Evolutionary conservation across 2,797 vertebrate genomes (phyloP), one percentile per base, ranked within the genome.

Genomic region (Bryconaethiops microstoma): DNA sequence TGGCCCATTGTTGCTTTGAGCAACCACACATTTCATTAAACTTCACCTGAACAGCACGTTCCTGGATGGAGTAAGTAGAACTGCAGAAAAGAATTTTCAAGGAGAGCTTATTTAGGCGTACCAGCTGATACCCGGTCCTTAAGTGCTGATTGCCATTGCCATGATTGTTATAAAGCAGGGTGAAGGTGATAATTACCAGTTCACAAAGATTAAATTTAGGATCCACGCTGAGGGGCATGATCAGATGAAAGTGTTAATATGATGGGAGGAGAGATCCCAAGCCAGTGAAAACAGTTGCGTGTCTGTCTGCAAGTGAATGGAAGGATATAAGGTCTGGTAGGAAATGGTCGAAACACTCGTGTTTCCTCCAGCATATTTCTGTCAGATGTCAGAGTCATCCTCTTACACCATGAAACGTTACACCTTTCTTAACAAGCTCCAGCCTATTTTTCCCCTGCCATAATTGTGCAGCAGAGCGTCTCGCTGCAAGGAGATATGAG

Each of bases 401-500:
- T 78, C 70, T 77, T 65, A 78, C 74, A 87, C 79, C 74, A 74
- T 85, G 85, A 91, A 90, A 86, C 64, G 72, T 76, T 84, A 69
- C 79, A 79, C 84, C 73, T 81, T 65, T 83, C 78, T 84, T 84
- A 80, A 86, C 81, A 85, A 88, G 84, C 82, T 84, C 57, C 76
- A 62, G 71, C 85, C 76, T 71, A 71, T 77, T 76, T 77, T 73
- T 70, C 69, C 42, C 71, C 55, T 50, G 9, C 39, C 89, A 75
- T 82, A 92, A 94, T 92, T 92, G 86, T 86, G 82, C 85, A 78
- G 70, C 81, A 84, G 85, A 88, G 88, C 81, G 82, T 91, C 91
- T 91, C 90, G 88, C 90, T 84, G 83, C 40, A 0, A 77, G 55
- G 42, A 78, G 19, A 77, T 84, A 63, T 83, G 87, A 83, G 87